Conservation (phyloP, 2,888 invertebrate genomes). For the Griposia aprilina region DNA sequence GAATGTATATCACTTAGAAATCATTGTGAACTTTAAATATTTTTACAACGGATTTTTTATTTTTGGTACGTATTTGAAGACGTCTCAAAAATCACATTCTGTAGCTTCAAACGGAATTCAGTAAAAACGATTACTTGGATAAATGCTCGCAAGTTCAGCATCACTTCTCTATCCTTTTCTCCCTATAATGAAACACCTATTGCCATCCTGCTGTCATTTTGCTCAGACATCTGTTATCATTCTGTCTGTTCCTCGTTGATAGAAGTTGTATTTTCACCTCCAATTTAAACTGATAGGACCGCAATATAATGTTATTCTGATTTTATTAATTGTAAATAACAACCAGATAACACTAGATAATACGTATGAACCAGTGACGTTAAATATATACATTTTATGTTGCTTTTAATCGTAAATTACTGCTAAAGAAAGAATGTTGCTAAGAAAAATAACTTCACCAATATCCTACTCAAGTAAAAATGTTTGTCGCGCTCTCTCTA, state of each 20-base stretch:
- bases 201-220: not conserved
- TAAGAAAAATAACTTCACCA: slow-evolving; percentile 62
- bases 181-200: not conserved
- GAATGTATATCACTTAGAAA: not conserved
- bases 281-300: slow-evolving; percentile 34
- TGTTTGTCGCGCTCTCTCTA: slow-evolving; percentile 65
- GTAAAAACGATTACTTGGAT: not conserved
- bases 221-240: too few relatives aligned
- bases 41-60: not conserved
- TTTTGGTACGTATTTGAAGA: too few relatives aligned
- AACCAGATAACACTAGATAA: slow-evolving; percentile 20
- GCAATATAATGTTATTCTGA: not conserved
- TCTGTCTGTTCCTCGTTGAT: not conserved
- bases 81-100: not conserved
- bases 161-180: not conserved
- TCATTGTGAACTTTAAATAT: not conserved
- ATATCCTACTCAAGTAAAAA: slow-evolving; percentile 58
- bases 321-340: slow-evolving; percentile 25
- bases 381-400: not conserved
- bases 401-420: not conserved
- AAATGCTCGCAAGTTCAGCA: not conserved
- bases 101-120: not conserved
- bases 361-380: not conserved
- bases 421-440: slow-evolving; percentile 58
- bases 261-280: slow-evolving; percentile 19